These are phyloP conservation scores for Rhingia campestris DNA, from an alignment of 2,888 invertebrate genomes.

Conservation along the genomic window DNA sequence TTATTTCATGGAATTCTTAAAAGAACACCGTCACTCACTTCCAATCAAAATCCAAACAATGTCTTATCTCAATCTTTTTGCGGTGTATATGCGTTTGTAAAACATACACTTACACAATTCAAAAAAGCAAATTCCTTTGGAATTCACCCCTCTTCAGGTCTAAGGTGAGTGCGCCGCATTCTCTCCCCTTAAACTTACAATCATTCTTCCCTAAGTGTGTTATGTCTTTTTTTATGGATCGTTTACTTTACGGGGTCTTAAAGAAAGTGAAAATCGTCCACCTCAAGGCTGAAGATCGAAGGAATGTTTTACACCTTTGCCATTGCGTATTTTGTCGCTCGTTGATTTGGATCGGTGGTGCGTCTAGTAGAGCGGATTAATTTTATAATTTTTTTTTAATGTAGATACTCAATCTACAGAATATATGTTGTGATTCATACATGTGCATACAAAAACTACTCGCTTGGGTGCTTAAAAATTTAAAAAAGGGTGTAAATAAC, in stretches of 20 bases:
- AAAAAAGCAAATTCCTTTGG: slow-evolving; percentile 53
- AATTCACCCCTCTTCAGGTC: slow-evolving; percentile 53
- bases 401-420: background rate
- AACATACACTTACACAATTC: slow-evolving; percentile 24
- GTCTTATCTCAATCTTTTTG: slow-evolving; percentile 61
- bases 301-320: slow-evolving; percentile 58
- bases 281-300: slow-evolving; percentile 53
- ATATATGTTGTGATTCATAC: slow-evolving; percentile 40
- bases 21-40: slow-evolving; percentile 26
- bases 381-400: slow-evolving; percentile 7
- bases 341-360: slow-evolving; percentile 52
- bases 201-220: slow-evolving; percentile 3
- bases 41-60: slow-evolving; percentile 48
- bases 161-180: slow-evolving; percentile 11
- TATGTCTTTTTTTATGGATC: slow-evolving; percentile 32
- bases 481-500: slow-evolving; percentile 45
- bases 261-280: slow-evolving; percentile 59
- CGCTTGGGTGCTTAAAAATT: slow-evolving; percentile 50
- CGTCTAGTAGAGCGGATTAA: slow-evolving; percentile 10
- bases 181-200: slow-evolving; percentile 32
- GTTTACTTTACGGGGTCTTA: slow-evolving; percentile 40
- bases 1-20: slow-evolving; percentile 41
- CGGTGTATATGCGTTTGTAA: slow-evolving; percentile 12
- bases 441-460: slow-evolving; percentile 1
- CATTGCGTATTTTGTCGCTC: slow-evolving; percentile 63